Percentiles rank a stretch among this genome's conserved stretches.
These are phyloP conservation scores for Tenthredo mesomela DNA, from an alignment of 2,888 invertebrate species.

Conservation along the genomic window DNA sequence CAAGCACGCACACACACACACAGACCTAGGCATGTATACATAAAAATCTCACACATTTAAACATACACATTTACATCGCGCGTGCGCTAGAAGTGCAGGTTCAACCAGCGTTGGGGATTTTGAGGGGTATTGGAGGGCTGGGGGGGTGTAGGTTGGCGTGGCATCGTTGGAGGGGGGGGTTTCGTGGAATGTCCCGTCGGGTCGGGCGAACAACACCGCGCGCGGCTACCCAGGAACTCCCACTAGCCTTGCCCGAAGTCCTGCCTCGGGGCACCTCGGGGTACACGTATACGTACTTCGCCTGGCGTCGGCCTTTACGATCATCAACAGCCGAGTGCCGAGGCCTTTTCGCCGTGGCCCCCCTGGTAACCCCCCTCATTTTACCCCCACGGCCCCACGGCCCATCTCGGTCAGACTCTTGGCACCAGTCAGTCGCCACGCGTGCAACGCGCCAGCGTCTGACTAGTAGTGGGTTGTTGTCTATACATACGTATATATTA, in stretches of 20 bases:
- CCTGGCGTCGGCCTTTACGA: slow-evolving; percentile 20
- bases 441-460: slow-evolving; percentile 38
- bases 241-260: slow-evolving; percentile 50
- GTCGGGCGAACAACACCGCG: slow-evolving; percentile 72
- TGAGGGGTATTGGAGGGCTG: not conserved
- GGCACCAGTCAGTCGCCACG: slow-evolving; percentile 49
- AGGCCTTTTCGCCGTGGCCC: slow-evolving; percentile 22
- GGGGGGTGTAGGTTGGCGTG: not conserved
- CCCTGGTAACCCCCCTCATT: not conserved
- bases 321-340: slow-evolving; percentile 43
- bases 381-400: not conserved
- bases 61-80: slow-evolving; percentile 11
- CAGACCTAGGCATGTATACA: not conserved
- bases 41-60: not conserved
- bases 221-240: slow-evolving; percentile 70
- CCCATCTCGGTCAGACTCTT: slow-evolving; percentile 48
- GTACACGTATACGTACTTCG: slow-evolving; percentile 19
- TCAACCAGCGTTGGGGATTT: slow-evolving; percentile 19
- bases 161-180: slow-evolving; percentile 59
- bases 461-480: not conserved
- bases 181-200: slow-evolving; percentile 72
- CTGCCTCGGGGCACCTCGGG: slow-evolving; percentile 36
- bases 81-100: slow-evolving; percentile 37
- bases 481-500: not conserved
- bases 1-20: not conserved